These are phyloP conservation scores for Agonopterix arenella DNA, from an alignment of 2,888 invertebrate species.

Conservation along the genomic window DNA sequence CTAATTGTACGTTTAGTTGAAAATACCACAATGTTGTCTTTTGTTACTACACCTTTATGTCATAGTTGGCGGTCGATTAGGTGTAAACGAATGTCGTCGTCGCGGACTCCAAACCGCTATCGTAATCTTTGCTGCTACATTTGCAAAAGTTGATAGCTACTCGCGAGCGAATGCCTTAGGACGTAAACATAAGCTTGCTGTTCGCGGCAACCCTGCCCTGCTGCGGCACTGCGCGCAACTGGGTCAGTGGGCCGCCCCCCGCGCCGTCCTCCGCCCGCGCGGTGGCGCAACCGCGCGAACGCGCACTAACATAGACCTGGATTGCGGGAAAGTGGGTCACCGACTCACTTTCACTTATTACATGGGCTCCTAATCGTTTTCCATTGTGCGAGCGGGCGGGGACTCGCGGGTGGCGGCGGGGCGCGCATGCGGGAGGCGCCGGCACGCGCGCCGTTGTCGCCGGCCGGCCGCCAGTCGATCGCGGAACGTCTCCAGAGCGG, in stretches of 20 bases:
- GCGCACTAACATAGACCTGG: constrained; percentile 93
- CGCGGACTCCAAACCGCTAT: not conserved
- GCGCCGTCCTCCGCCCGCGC: constrained; percentile 70
- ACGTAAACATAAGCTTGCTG: constrained; percentile 66
- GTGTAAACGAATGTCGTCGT: not conserved
- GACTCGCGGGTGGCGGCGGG: constrained; percentile 40
- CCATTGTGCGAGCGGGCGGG: constrained; percentile 80
- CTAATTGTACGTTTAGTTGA: too few species aligned
- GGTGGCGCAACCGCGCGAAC: constrained; percentile 68
- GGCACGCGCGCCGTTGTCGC: constrained; percentile 69
- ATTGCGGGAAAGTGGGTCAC: constrained; percentile 95
- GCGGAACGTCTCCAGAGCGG: constrained; percentile 58
- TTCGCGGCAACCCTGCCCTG: constrained; percentile 75
- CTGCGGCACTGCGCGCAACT: constrained; percentile 83
- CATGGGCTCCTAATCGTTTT: constrained; percentile 86
- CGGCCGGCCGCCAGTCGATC: constrained; percentile 74
- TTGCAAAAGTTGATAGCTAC: constrained; percentile 23
- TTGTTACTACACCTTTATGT: too few species aligned
- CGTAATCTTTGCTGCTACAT: constrained; percentile 15
- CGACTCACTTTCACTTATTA: constrained; percentile 93
- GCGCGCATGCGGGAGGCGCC: constrained; percentile 72
- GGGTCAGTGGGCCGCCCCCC: constrained; percentile 89
- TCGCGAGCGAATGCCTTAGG: constrained; percentile 49
- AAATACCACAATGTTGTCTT: too few species aligned
- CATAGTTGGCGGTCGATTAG: too few species aligned